These are phyloP conservation scores for Blera fallax DNA, from an alignment of 2,888 invertebrate species.

Conservation along the genomic window DNA sequence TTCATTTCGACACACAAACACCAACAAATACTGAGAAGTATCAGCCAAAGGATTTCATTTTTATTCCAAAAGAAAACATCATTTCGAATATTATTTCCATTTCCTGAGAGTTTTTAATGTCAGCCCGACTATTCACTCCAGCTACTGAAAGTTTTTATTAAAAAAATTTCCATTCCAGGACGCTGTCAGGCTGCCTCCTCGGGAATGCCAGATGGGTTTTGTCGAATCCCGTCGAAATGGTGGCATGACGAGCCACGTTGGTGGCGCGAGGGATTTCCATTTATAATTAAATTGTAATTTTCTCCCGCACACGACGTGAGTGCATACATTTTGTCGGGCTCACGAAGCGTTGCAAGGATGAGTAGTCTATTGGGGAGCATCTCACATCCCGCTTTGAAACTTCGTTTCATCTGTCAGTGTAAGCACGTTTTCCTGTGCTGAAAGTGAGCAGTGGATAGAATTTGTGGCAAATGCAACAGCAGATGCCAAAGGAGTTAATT, in stretches of 20 bases:
- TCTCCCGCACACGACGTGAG: conserved; percentile 54
- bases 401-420: conserved; percentile 41
- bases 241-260: conserved; percentile 6
- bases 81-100: conserved; percentile 65
- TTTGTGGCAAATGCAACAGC: conserved; percentile 62
- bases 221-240: conserved; percentile 37
- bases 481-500: conserved; percentile 66
- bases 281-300: conserved; percentile 72
- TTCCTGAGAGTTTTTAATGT: conserved; percentile 44
- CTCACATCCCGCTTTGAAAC: conserved; percentile 36
- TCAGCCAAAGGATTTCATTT: conserved; percentile 28
- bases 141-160: conserved; percentile 3
- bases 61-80: conserved; percentile 51
- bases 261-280: conserved; percentile 45
- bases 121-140: neutral
- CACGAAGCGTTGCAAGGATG: neutral
- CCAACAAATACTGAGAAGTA: neutral
- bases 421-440: conserved; percentile 48
- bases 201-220: conserved; percentile 30
- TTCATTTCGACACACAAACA: conserved; percentile 32
- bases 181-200: neutral
- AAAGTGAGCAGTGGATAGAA: conserved; percentile 27
- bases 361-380: conserved; percentile 19
- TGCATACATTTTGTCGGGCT: conserved; percentile 28
- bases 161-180: conserved; percentile 2